Percentiles rank a stretch among this genome's conserved stretches.
Conservation (phyloP, 2,113 vertebrate genomes). For the Chaenocephalus aceratus region DNA sequence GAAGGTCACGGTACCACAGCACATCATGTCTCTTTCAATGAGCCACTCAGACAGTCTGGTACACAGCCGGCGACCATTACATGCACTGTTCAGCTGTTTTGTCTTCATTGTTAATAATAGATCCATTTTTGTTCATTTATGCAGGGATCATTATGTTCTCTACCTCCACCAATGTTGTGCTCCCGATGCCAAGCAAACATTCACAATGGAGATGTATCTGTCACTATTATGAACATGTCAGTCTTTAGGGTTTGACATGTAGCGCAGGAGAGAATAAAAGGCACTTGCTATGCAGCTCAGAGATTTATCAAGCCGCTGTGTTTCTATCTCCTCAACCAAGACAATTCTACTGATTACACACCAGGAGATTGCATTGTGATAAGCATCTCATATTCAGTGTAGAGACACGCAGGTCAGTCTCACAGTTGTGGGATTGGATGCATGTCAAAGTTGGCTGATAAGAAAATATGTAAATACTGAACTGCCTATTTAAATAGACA, state of each 20-base stretch:
- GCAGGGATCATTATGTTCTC: constrained; percentile 36
- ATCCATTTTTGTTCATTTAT: constrained; percentile 29
- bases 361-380: background rate
- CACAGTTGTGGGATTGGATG: background rate
- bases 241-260: constrained; percentile 1
- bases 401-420: background rate
- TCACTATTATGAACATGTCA: constrained; percentile 32
- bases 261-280: constrained; percentile 14
- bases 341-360: constrained; percentile 4
- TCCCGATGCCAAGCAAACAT: background rate
- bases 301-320: constrained; percentile 6
- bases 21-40: constrained; percentile 16
- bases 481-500: background rate
- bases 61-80: constrained; percentile 13
- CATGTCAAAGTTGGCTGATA: background rate
- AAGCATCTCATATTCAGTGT: constrained; percentile 4
- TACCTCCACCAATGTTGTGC: background rate
- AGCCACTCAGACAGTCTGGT: constrained; percentile 22
- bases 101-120: constrained; percentile 29
- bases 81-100: constrained; percentile 12
- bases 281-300: constrained; percentile 1
- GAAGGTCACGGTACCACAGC: constrained; percentile 41
- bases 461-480: constrained; percentile 12
- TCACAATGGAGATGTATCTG: constrained; percentile 44
- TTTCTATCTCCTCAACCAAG: constrained; percentile 17